These are phyloP conservation scores for Gallirallus australis DNA, from an alignment of 2,797 vertebrate genomes.

Conservation along the genomic window DNA sequence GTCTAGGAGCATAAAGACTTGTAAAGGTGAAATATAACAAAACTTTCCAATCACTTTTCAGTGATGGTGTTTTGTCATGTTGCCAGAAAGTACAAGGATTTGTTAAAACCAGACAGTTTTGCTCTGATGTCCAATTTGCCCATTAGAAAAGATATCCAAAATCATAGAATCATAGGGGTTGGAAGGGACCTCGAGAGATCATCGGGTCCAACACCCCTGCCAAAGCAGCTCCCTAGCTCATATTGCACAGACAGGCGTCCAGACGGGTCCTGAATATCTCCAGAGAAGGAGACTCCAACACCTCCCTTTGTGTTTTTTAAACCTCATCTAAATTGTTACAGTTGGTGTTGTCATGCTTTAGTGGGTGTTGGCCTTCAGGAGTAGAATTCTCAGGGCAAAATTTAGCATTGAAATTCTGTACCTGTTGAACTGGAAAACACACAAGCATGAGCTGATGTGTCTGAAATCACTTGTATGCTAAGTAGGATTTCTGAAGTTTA, in stretches of 20 bases:
- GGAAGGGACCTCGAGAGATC: no score
- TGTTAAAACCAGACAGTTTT: neutral
- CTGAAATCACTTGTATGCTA: neutral
- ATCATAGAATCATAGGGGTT: neutral
- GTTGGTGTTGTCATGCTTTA: neutral
- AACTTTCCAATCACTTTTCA: neutral
- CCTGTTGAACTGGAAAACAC: neutral
- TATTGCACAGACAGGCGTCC: no score
- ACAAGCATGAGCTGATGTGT: neutral
- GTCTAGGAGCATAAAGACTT: neutral
- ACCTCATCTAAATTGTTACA: neutral
- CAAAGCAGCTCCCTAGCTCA: no score
- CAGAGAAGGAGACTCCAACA: no score
- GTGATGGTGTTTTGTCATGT: neutral
- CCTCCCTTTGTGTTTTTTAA: neutral
- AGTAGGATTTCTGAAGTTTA: neutral
- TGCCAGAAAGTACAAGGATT: neutral
- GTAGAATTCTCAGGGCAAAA: neutral
- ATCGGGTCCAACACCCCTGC: no score
- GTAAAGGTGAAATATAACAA: neutral
- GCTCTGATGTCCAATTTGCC: neutral
- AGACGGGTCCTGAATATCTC: no score
- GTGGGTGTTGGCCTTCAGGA: neutral
- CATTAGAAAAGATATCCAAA: neutral
- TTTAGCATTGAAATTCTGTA: neutral